Conservation (phyloP, 2,797 vertebrate genomes). For the Austrolebias charrua region DNA sequence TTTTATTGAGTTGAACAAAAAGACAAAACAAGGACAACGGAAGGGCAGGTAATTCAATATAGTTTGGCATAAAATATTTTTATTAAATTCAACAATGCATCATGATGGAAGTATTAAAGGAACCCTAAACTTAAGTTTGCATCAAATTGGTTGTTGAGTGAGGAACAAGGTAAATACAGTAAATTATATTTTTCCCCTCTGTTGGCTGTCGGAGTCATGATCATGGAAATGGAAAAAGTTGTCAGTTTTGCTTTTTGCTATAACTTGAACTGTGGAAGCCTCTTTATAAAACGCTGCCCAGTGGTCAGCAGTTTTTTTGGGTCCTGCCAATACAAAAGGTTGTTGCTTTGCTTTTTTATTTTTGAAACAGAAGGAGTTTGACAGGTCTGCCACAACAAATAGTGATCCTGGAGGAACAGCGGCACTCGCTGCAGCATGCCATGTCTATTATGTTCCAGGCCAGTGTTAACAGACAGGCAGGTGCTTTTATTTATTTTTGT, state of each 20-base stretch:
- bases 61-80: too few relatives aligned
- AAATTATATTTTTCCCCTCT: neutral
- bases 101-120: too few relatives aligned
- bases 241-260: constrained; percentile 36
- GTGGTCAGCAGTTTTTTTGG: constrained; percentile 60
- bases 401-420: constrained; percentile 36
- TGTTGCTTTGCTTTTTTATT: constrained; percentile 59
- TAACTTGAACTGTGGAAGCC: constrained; percentile 37
- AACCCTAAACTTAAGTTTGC: neutral
- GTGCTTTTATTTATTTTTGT: constrained; percentile 14
- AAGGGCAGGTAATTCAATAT: too few relatives aligned
- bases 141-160: neutral
- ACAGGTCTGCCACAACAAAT: constrained; percentile 49
- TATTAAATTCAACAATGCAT: too few relatives aligned
- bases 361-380: constrained; percentile 45
- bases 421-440: constrained; percentile 32
- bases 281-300: constrained; percentile 45
- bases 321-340: constrained; percentile 59
- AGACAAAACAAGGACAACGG: too few relatives aligned
- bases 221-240: constrained; percentile 42
- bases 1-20: too few relatives aligned
- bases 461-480: constrained; percentile 43
- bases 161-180: constrained; percentile 3
- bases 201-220: constrained; percentile 11
- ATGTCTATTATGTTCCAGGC: constrained; percentile 46